These are phyloP conservation scores for Noctua janthina DNA, from an alignment of 2,888 invertebrate species.

Conservation along the genomic window DNA sequence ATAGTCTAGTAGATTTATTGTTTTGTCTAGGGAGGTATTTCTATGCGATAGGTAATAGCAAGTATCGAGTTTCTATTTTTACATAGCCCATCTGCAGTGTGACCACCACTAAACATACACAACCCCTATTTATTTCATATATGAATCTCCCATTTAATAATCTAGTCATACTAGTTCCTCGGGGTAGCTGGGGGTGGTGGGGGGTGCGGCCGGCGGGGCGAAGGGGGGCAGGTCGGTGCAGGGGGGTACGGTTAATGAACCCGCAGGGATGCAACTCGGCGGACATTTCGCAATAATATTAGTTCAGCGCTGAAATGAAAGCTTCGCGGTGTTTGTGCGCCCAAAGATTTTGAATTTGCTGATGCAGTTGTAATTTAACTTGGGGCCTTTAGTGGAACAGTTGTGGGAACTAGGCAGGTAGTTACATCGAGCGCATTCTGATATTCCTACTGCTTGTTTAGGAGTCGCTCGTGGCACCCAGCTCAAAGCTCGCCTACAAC, in stretches of 20 bases:
- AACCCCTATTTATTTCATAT: slow-evolving; percentile 60
- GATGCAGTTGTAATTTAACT: slow-evolving; percentile 52
- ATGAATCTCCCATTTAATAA: slow-evolving; percentile 71
- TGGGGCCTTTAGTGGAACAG: slow-evolving; percentile 19
- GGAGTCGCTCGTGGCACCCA: not conserved
- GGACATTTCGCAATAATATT: slow-evolving; percentile 83
- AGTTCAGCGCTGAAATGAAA: slow-evolving; percentile 74
- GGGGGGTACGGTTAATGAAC: slow-evolving; percentile 83
- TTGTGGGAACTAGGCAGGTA: slow-evolving; percentile 1
- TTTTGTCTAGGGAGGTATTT: not conserved
- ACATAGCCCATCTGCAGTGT: slow-evolving; percentile 33
- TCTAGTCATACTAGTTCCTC: slow-evolving; percentile 71
- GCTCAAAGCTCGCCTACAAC: not conserved
- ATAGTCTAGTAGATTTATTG: not conserved
- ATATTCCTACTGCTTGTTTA: not conserved
- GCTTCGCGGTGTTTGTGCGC: slow-evolving; percentile 51
- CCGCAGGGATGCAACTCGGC: slow-evolving; percentile 81
- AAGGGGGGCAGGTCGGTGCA: slow-evolving; percentile 34
- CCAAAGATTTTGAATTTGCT: slow-evolving; percentile 52
- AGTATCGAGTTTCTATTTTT: slow-evolving; percentile 17
- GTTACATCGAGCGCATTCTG: not conserved
- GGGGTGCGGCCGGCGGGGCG: slow-evolving; percentile 66
- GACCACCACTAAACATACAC: slow-evolving; percentile 48
- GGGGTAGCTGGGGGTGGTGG: slow-evolving; percentile 64
- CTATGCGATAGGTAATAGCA: not conserved